Conservation (phyloP, 2,113 vertebrate genomes). For the Bubo scandiacus region DNA sequence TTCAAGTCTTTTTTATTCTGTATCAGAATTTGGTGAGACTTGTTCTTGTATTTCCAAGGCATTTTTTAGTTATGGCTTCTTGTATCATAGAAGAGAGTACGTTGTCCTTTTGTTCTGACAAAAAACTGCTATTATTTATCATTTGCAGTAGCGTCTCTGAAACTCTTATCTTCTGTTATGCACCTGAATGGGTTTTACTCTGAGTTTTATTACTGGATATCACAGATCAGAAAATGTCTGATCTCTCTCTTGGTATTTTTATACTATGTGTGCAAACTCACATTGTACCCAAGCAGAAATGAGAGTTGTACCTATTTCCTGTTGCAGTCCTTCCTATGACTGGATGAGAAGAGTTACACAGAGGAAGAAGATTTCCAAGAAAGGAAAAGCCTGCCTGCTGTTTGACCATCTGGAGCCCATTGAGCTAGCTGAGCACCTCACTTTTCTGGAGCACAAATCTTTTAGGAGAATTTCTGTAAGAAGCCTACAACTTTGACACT, state of each 20-base stretch:
- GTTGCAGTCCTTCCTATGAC: slow-evolving; percentile 92
- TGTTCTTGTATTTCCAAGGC: background rate
- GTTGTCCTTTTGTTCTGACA: background rate
- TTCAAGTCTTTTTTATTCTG: background rate
- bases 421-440: slow-evolving; percentile 96
- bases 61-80: background rate
- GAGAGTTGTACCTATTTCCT: slow-evolving; percentile 5
- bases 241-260: background rate
- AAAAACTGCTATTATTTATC: background rate
- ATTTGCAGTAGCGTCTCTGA: background rate
- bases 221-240: background rate
- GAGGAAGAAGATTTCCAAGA: slow-evolving; percentile 92
- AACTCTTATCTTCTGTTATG: background rate
- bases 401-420: slow-evolving; percentile 97
- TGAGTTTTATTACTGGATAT: background rate
- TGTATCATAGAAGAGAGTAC: background rate
- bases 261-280: background rate
- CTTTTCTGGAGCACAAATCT: slow-evolving; percentile 97
- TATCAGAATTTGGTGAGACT: background rate
- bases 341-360: slow-evolving; percentile 98
- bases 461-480: slow-evolving; percentile 95
- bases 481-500: slow-evolving; percentile 39
- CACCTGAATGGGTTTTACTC: background rate
- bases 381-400: slow-evolving; percentile 94
- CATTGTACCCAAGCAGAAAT: background rate